These are phyloP conservation scores for Crocidura indochinensis DNA, from an alignment of 2,797 vertebrate species.

Conservation along the genomic window DNA sequence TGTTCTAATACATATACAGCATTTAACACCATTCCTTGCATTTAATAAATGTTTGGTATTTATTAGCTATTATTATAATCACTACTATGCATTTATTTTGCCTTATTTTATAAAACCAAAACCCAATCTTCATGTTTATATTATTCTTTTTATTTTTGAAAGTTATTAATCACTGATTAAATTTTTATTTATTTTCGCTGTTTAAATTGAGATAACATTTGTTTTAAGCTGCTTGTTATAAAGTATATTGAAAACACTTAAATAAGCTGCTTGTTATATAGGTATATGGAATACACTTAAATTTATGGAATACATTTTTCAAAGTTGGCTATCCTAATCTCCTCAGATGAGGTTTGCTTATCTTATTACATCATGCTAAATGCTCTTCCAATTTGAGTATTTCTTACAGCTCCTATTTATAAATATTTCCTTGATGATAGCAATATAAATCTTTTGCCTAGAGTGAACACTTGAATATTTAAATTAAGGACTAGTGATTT, in stretches of 20 bases:
- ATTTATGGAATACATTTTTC: background rate
- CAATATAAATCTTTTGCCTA: constrained; percentile 22
- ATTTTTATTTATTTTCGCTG: background rate
- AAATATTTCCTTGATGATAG: constrained; percentile 26
- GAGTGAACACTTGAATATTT: constrained; percentile 13
- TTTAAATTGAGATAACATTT: too few species aligned
- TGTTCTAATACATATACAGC: background rate
- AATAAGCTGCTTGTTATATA: background rate
- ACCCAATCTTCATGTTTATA: constrained; percentile 26
- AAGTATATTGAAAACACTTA: background rate
- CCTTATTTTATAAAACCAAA: background rate
- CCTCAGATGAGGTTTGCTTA: background rate
- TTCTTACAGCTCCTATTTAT: constrained; percentile 30
- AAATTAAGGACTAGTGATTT: too few species aligned
- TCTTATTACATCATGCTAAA: background rate
- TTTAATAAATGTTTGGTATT: background rate
- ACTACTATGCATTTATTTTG: constrained; percentile 25
- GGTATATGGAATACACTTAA: background rate
- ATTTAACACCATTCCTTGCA: background rate
- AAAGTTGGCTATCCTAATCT: background rate
- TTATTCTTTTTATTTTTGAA: background rate
- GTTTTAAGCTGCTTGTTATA: too few species aligned
- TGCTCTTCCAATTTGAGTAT: background rate
- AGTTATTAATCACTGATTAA: constrained; percentile 47
- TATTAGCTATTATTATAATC: constrained; percentile 2